Evolutionary conservation across 1,140 invertebrate genomes (phyloP), one percentile per base, ranked within the genome.

Genomic region (Drosophila setifemur): DNA sequence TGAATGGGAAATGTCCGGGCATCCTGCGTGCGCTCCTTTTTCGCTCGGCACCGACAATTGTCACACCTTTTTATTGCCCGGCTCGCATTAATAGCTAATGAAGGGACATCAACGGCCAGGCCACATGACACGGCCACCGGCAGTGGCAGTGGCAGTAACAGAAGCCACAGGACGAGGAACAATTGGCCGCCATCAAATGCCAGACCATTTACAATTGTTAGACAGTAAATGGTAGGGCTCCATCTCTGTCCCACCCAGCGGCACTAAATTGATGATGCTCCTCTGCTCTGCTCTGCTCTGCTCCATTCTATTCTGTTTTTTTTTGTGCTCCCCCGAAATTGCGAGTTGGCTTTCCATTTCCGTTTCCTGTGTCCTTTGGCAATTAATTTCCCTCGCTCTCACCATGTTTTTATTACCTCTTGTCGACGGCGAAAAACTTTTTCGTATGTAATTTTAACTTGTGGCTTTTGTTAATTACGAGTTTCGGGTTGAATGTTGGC

Each of bases 61-160:
- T 77, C 77, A 77, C 77, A 82, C 77, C 77, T 82, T 82, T 82
- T 77, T 69, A 77, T 64, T 53, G 35, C 42, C 61, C 2, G 35
- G n/a, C 57, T 60, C 42, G 40, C 77, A 76, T 83, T 83, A 73
- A 73, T 73, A 60, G 77, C 78, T 83, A 83, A 82, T 82, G 77
- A 83, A 82, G 73, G 73, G 43, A 67, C 73, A 76, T 76, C 49
- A 70, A 26, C 39, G 21, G 28, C 8, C 35, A 16, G 4, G 21
- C 26, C 57, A 58, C 53, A 58, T 42, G n/a, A n/a, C n/a, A n/a
- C n/a, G n/a, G n/a, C n/a, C n/a, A n/a, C n/a, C n/a, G n/a, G n/a
- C n/a, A n/a, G n/a, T n/a, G 47, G 16, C 53, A 18, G 2, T 33
- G 21, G 35, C 31, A 14, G 23, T 55, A 33, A 58, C 19, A 29